Percentiles rank a stretch among this genome's conserved stretches.
Conservation (phyloP, 2,113 vertebrate genomes). For the Seriola aureovittata region DNA sequence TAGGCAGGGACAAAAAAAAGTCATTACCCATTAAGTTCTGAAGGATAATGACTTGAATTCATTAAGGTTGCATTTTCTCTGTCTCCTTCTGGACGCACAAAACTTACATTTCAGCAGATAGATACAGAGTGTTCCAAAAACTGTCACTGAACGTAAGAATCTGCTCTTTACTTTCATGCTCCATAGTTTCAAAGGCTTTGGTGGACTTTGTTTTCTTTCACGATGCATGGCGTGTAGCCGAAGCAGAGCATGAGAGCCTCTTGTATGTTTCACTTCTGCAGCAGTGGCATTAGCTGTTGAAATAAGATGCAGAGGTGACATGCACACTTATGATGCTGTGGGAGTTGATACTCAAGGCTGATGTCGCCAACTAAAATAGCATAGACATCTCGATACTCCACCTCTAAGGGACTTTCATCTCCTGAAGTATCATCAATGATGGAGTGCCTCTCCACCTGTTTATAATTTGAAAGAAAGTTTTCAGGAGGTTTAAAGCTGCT, state of each 20-base stretch:
- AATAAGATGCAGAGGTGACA: slow-evolving; percentile 10
- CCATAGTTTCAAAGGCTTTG: background rate
- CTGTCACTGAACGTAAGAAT: background rate
- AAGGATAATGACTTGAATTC: background rate
- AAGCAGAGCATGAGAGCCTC: background rate
- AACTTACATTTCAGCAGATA: background rate
- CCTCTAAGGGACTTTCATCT: slow-evolving; percentile 21
- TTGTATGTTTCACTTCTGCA: background rate
- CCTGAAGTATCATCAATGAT: slow-evolving; percentile 32
- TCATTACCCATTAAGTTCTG: background rate
- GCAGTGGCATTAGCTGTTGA: slow-evolving; percentile 6
- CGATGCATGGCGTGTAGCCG: background rate
- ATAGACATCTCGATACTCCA: slow-evolving; percentile 13
- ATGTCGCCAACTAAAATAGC: slow-evolving; percentile 10
- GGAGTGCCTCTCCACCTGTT: slow-evolving; percentile 27
- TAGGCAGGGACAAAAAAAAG: background rate
- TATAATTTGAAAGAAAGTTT: slow-evolving; percentile 21
- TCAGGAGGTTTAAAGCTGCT: background rate
- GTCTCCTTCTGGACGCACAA: background rate
- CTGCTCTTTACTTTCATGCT: background rate
- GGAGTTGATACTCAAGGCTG: background rate
- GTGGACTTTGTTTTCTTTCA: background rate
- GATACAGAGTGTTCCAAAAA: too few relatives aligned
- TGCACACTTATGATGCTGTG: background rate
- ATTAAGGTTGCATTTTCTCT: too few relatives aligned